Evolutionary conservation across 2,113 vertebrate genomes (phyloP), one percentile per base, ranked within the genome.

Genomic region (Grantiella picta): DNA sequence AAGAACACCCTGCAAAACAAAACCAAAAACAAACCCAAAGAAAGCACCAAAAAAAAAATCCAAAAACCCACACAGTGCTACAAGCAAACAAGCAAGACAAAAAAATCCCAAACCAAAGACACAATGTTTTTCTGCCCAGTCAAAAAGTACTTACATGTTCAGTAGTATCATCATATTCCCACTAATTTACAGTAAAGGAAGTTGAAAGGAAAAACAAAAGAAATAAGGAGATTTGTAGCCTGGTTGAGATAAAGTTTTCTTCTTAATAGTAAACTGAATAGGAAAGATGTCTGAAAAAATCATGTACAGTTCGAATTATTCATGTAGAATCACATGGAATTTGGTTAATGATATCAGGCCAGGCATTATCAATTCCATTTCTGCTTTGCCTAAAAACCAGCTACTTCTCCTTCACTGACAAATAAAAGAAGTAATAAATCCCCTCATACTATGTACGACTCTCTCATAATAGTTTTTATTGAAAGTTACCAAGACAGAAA

Each of bases 101-200:
- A 59, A 71, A 57, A 66, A 66, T 29, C 45, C 21, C 52, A 86
- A 89, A 66, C 75, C 27, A 59, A 92, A 84, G 66, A 92, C 69
- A 93, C 47, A 93, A 21, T 95, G 17, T n/a, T 93, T 96, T 90
- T 92, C 78, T 90, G 78, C 86, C 56, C 94, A 95, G 42, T 86
- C 53, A 90, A 68, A 92, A 97, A 90, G 91, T 99, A 99, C 99
- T 99, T 98, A 99, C 99, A 98, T 99, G 99, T 98, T 99, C 99
- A 97, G 99, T 97, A 97, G 99, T 98, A 98, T 99, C 99, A 99
- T 99, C 99, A 98, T 98, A 99, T 98, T 99, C 99, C 99, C 99
- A 99, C 99, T 99, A 98, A 98, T 98, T 97, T 92, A 98, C 90
- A 98, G 96, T 96, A 97, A 98, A 97, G 91, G 95, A 97, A 89